Evolutionary conservation across 2,113 vertebrate species (phyloP), one percentile per base, ranked within the genome.

Genomic region (Aythya baeri): DNA sequence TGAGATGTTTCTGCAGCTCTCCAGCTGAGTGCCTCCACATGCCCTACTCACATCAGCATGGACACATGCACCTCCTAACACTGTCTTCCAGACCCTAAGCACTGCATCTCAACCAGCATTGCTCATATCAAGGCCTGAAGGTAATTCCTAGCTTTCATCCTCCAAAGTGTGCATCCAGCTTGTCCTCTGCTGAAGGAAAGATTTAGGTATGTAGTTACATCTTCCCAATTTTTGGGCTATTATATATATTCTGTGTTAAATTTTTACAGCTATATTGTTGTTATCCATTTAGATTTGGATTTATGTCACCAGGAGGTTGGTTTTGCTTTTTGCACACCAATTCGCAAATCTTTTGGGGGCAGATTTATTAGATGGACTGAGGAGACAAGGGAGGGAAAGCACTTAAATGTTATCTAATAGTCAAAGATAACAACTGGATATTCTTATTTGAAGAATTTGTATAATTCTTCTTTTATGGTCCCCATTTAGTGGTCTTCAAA

Each of bases 251-350:
- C 2, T 17, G 16, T 54, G 29, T 73, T 85, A 55, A 43, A 31
- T 70, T 83, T 91, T 92, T 73, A 55, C n/a, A 62, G 12, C 50
- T 34, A 41, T 34, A 38, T 41, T 25, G 41, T 92, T 62, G 9
- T 18, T 67, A 62, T 79, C 41, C 66, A 21, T 79, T 93, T 89
- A 46, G 31, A 70, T 89, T 77, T 87, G 29, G 18, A 55, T 83
- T 81, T 81, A 38, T 25, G 7, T 78, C 78, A 59, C n/a, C 0
- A 2, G 50, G 55, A 86, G 65, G 31, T 18, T 78, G 57, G 8
- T 11, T 81, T 90, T 67, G 26, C 27, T 67, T 86, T 91, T 84
- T 78, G n/a, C 8, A 4, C 23, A 50, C 17, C 13, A 58, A n/a
- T 27, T 44, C 27, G 50, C 49, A 91, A 83, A 83, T 22, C 17